Conservation (phyloP, 2,797 vertebrate genomes). For the Pseudopleuronectes americanus region DNA sequence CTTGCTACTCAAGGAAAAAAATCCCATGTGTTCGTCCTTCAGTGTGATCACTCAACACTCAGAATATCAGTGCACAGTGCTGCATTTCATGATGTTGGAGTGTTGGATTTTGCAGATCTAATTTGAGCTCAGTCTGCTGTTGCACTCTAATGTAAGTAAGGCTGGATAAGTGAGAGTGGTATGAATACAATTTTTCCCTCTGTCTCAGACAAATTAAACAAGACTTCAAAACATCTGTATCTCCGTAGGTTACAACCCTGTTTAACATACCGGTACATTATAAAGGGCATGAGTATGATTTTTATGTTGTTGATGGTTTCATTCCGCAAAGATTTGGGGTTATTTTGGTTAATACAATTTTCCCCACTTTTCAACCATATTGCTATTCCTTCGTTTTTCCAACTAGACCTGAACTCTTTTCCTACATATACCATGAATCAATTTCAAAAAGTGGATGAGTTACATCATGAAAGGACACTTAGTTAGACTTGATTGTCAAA, state of each 20-base stretch:
- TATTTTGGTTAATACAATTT: too few species aligned
- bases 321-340: too few species aligned
- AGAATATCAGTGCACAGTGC: conserved; percentile 36
- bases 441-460: too few species aligned
- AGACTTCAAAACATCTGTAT: neutral
- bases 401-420: too few species aligned
- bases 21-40: conserved; percentile 53
- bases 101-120: conserved; percentile 29
- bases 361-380: too few species aligned
- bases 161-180: conserved; percentile 10
- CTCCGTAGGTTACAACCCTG: neutral
- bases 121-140: conserved; percentile 31
- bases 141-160: conserved; percentile 22
- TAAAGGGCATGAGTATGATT: too few species aligned
- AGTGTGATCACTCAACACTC: conserved; percentile 40
- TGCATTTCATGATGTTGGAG: conserved; percentile 34
- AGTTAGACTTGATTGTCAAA: too few species aligned
- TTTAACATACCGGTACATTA: too few species aligned
- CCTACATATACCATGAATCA: too few species aligned
- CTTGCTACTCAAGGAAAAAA: conserved; percentile 30
- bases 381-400: too few species aligned
- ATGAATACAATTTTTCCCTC: neutral
- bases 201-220: neutral
- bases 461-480: too few species aligned
- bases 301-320: too few species aligned